Percentiles rank a stretch among this genome's conserved stretches.
Conservation (phyloP, 2,888 invertebrate species). For the Caenorhabditis uteleia region DNA sequence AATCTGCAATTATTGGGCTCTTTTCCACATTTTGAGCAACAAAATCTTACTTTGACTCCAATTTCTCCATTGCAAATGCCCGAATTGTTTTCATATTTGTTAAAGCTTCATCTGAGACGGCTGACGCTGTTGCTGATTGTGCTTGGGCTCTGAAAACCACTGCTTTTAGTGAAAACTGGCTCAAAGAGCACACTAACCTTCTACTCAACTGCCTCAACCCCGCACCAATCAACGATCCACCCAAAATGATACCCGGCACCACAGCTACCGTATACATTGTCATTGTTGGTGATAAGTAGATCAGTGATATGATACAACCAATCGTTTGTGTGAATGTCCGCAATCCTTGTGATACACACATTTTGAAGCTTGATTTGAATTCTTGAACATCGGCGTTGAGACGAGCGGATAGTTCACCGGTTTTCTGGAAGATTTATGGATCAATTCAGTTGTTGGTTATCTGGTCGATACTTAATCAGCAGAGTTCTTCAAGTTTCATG, state of each 20-base stretch:
- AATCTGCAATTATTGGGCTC: slow-evolving; percentile 64
- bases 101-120: slow-evolving; percentile 90
- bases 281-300: slow-evolving; percentile 87
- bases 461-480: too few species aligned
- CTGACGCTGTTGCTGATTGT: slow-evolving; percentile 79
- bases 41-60: slow-evolving; percentile 78
- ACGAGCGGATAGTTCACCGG: slow-evolving; percentile 87
- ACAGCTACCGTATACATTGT: slow-evolving; percentile 84
- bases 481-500: too few species aligned
- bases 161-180: background rate
- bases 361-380: slow-evolving; percentile 94
- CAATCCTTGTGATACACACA: slow-evolving; percentile 88
- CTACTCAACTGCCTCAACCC: slow-evolving; percentile 73
- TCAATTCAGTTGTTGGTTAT: too few species aligned
- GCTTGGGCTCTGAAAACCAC: slow-evolving; percentile 51
- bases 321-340: slow-evolving; percentile 80
- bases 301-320: slow-evolving; percentile 82
- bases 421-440: slow-evolving; percentile 47
- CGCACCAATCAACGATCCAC: slow-evolving; percentile 85
- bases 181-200: slow-evolving; percentile 10
- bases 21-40: background rate
- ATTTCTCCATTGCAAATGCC: slow-evolving; percentile 89
- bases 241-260: slow-evolving; percentile 83
- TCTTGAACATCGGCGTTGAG: slow-evolving; percentile 92
- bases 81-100: slow-evolving; percentile 91